Base-by-base conservation (phyloP, 1,140 invertebrate genomes). In the Stegodyphus dumicola region DNA sequence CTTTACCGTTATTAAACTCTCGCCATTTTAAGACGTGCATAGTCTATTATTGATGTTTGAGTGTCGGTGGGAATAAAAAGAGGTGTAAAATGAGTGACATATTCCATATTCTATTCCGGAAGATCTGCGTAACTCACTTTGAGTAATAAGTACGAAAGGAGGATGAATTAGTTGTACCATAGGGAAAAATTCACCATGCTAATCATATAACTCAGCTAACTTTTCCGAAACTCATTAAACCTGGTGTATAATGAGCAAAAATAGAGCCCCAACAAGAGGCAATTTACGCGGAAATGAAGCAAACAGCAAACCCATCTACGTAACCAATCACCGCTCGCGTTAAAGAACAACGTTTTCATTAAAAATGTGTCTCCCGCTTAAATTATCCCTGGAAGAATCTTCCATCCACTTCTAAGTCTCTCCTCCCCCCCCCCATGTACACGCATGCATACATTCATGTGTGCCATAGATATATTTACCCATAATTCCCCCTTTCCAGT, bases 281-380 rank as follows among this genome's bases (percentile, higher is more conserved):
- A 60, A 60, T 60, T 11, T 11, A 60, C 56, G 56, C 56, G 9
- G 15, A 60, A 60, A 9, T 11, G 56, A 11, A 60, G 56, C 56
- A 11, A 33, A 33, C 15, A 60, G 15, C 56, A 60, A 60, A 15
- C 56, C 9, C 9, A 60, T 9, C 77, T 78, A 18, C 7, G 65
- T 56, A 81, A 73, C 69, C 54, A 81, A 73, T 81, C 78, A 60
- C 13, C 69, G 54, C 78, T 11, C 53, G 54, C 70, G 60, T 67
- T 83, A 77, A 85, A 76, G 81, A 85, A 85, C 81, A 85, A 85
- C 81, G 33, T 77, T 85, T 85, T 77, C 81, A 85, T 85, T 85
- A 85, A 85, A 85, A 85, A 85, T 85, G 67, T 70, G n/a, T 52
- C 15, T 60, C n/a, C 54, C 7, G 7, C 9, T 60, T 9, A 10